A percentile compares a stretch with the other conserved stretches of the same genome.
phyloP scores from a whole-genome alignment of 2,888 invertebrate genomes.

The Chrysolina haemoptera region DNA sequence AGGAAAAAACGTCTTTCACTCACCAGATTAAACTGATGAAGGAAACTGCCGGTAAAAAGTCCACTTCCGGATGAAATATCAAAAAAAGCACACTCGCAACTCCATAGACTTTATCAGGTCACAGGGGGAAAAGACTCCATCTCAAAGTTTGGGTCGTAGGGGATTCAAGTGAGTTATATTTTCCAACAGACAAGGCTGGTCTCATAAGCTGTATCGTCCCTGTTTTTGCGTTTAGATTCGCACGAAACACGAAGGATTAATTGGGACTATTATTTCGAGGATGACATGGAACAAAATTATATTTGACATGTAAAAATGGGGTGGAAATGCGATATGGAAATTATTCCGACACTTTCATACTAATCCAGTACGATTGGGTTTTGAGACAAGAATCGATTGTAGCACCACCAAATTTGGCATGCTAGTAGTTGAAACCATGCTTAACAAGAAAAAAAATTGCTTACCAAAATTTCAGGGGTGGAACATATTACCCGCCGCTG shows the following conservation, averaged over 20 bases:
- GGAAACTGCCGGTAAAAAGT: background rate
- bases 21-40: background rate
- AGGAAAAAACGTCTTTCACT: conserved; percentile 13
- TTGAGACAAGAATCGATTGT: too few relatives aligned
- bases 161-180: background rate
- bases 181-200: background rate
- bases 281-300: background rate
- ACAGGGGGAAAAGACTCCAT: background rate
- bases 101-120: background rate
- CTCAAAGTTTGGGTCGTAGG: background rate
- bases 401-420: too few relatives aligned
- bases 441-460: too few relatives aligned
- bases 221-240: background rate
- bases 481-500: too few relatives aligned
- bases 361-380: too few relatives aligned
- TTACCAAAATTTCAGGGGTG: too few relatives aligned
- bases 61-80: background rate
- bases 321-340: background rate
- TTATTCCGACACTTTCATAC: background rate
- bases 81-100: background rate
- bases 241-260: background rate
- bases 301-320: background rate
- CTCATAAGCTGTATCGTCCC: background rate
- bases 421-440: too few relatives aligned
- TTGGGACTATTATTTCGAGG: background rate